Base-by-base conservation (phyloP, 2,113 vertebrate species). In the Labeo rohita region DNA sequence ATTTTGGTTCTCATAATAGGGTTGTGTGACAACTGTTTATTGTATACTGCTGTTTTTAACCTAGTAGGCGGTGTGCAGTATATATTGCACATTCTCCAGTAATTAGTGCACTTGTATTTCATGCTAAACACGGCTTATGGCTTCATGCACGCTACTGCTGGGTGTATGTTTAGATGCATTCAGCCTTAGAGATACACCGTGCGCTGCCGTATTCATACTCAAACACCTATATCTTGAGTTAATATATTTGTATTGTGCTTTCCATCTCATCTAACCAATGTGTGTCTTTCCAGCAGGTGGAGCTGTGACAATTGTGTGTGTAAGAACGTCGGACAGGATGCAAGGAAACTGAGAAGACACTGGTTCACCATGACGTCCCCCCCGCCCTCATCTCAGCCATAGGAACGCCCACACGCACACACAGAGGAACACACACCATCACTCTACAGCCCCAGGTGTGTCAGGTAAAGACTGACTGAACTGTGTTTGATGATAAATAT, bases 381-480 rank as follows among this genome's bases (percentile, higher is more conserved):
- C n/a, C 84, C 39, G 43, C 75, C 80, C 79, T 84, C 66, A 43
- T 66, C 43, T 84, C 86, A 84, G 77, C 65, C 86, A 75, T 87
- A 80, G 85, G 9, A 59, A 39, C 39, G 5, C 39, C 39, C 39
- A 39, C 39, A 39, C 39, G 39, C 1, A 39, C 39, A 39, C 85
- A 56, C 50, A 76, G 23, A 63, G 43, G 16, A 59, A 61, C 77
- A 80, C 77, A 77, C 74, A 34, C 74, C 49, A 74, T 65, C 76
- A 54, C 88, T 83, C 86, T 75, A 74, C 74, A 85, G n/a, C 72
- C 34, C 47, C 54, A 84, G 84, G 88, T 89, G 84, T 68, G 80
- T 52, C 47, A 52, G 63, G 79, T 81, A 65, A 81, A 47, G 10
- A 9, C n/a, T 11, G 2, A n/a, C 15, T n/a, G 52, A 34, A 21